phyloP scores from a whole-genome alignment of 2,888 invertebrate genomes.

The Philhelius pedissequus region DNA sequence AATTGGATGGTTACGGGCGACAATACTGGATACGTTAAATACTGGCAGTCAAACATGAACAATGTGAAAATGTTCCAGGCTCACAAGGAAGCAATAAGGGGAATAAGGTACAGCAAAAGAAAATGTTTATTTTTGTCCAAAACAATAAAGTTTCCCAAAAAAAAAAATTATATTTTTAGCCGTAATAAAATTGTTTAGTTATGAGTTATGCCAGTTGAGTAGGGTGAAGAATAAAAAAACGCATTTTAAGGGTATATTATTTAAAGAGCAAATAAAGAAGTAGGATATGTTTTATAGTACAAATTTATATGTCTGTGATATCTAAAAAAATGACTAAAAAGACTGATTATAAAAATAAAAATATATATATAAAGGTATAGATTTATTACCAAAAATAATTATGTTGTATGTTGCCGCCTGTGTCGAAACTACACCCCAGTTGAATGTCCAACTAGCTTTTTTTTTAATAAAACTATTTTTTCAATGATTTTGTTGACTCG shows the following conservation, averaged over 20 bases:
- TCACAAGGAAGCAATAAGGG: slow-evolving; percentile 99
- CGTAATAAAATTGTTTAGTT: slow-evolving; percentile 8
- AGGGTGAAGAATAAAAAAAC: slow-evolving; percentile 35
- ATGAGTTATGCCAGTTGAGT: slow-evolving; percentile 22
- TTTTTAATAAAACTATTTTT: slow-evolving; percentile 68
- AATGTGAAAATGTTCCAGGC: slow-evolving; percentile 99
- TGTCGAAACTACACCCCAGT: slow-evolving; percentile 14
- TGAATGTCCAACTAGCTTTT: background rate
- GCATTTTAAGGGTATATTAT: background rate
- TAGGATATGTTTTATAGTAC: slow-evolving; percentile 2
- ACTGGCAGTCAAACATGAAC: slow-evolving; percentile 99
- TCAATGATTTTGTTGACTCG: slow-evolving; percentile 51
- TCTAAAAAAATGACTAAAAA: slow-evolving; percentile 50
- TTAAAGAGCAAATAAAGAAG: background rate
- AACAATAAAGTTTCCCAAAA: slow-evolving; percentile 55
- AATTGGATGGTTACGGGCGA: slow-evolving; percentile 99
- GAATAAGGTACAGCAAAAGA: slow-evolving; percentile 90
- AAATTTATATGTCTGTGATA: slow-evolving; percentile 55
- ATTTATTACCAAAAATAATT: background rate
- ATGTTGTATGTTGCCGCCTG: background rate
- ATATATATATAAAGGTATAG: slow-evolving; percentile 32
- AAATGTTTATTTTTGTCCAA: slow-evolving; percentile 70
- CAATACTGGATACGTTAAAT: slow-evolving; percentile 98
- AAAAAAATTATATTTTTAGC: slow-evolving; percentile 29
- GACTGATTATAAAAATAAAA: slow-evolving; percentile 50